Evolutionary conservation across 2,113 vertebrate species (phyloP).

Genomic region (Mystacornis crossleyi): DNA sequence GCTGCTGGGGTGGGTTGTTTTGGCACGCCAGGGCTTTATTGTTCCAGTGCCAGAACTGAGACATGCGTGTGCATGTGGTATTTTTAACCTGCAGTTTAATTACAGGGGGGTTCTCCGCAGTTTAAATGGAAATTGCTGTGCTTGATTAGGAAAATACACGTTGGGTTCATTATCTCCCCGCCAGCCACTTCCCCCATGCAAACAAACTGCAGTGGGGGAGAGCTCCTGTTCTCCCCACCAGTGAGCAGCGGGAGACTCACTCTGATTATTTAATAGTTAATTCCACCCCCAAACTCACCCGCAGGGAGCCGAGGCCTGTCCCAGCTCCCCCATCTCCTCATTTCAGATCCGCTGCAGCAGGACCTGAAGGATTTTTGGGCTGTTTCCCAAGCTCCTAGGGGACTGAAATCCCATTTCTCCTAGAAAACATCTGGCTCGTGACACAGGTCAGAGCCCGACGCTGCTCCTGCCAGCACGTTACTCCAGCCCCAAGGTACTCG

Average conservation of each 20-base stretch:
- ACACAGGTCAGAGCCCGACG: not conserved
- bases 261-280: not conserved
- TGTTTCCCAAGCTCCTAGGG: not conserved
- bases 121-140: not conserved
- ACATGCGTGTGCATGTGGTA: not conserved
- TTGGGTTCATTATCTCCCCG: not conserved
- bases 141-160: not conserved
- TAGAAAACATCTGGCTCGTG: not conserved
- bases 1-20: not conserved
- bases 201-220: not conserved
- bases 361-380: not conserved
- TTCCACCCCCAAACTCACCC: not conserved
- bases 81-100: not conserved
- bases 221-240: not conserved
- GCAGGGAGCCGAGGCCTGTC: not conserved
- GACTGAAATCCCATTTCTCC: not conserved
- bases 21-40: not conserved
- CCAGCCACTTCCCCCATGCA: not conserved
- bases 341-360: not conserved
- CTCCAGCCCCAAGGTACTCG: not conserved
- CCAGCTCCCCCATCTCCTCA: not conserved
- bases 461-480: not conserved
- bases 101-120: not conserved
- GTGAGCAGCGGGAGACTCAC: not conserved
- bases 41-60: not conserved